These are phyloP conservation scores for Scylla paramamosain DNA, from an alignment of 1,140 invertebrate species.

Conservation along the genomic window DNA sequence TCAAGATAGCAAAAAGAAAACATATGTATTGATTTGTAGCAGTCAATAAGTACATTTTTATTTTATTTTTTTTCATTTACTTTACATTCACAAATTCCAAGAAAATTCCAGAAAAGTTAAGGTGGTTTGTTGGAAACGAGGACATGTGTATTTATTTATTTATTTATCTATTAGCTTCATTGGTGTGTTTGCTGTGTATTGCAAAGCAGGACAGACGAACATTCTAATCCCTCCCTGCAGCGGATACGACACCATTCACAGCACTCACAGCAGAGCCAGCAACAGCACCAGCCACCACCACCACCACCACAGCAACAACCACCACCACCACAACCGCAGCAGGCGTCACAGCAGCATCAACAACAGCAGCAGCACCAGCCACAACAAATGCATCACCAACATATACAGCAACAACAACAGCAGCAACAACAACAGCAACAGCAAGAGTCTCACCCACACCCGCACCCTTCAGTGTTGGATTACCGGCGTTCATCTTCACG, in stretches of 20 bases:
- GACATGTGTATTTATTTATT: too few species aligned
- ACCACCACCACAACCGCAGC: neutral
- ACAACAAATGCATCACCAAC: neutral
- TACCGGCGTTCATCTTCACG: slow-evolving; percentile 53
- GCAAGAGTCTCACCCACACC: slow-evolving; percentile 12
- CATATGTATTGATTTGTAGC: too few species aligned
- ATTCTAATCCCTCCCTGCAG: neutral
- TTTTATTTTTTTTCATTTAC: too few species aligned
- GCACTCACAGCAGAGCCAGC: slow-evolving; percentile 9
- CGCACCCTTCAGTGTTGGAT: slow-evolving; percentile 56
- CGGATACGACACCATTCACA: slow-evolving; percentile 32
- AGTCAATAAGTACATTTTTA: too few species aligned
- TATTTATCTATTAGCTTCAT: neutral
- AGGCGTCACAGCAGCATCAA: neutral
- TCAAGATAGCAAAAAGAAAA: too few species aligned
- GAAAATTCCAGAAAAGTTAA: too few species aligned
- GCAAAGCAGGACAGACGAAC: neutral
- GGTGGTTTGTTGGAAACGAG: too few species aligned
- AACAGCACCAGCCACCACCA: neutral
- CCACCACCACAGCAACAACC: neutral
- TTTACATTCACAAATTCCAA: too few species aligned
- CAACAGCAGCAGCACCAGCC: neutral
- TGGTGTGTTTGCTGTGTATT: neutral
- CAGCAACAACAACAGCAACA: slow-evolving; percentile 33
- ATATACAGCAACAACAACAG: neutral